Conservation (phyloP, 2,797 vertebrate genomes). For the Phoeniculus purpureus region DNA sequence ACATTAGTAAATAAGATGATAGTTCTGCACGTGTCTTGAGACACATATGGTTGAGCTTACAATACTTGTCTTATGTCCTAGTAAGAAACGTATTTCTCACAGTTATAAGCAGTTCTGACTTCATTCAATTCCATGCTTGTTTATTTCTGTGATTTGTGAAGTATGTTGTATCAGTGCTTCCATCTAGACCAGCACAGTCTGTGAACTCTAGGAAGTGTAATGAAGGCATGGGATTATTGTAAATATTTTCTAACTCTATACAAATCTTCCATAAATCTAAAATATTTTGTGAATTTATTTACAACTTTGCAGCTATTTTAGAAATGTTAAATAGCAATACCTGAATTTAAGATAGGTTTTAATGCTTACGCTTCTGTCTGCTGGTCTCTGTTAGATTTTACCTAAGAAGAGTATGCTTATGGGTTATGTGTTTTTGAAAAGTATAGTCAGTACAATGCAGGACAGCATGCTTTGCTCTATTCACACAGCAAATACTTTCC, state of each 20-base stretch:
- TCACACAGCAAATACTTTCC: background rate
- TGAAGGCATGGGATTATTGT: background rate
- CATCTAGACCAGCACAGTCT: background rate
- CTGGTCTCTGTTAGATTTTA: background rate
- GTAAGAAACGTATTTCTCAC: background rate
- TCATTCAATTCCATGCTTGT: background rate
- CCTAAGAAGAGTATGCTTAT: background rate
- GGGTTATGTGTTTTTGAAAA: background rate
- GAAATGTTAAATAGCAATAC: background rate
- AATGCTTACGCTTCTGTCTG: background rate
- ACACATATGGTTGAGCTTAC: background rate
- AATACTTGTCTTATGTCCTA: background rate
- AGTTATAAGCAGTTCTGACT: background rate
- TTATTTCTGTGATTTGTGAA: background rate
- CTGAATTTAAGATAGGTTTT: background rate
- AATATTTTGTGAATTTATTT: background rate
- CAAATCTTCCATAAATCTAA: background rate
- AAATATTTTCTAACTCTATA: background rate
- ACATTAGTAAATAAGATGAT: fast-evolving
- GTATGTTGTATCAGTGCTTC: background rate
- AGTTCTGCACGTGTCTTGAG: background rate
- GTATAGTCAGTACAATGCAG: background rate
- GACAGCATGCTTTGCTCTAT: background rate
- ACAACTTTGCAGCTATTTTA: background rate
- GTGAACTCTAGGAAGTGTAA: background rate